Evolutionary conservation across 2,888 invertebrate genomes (phyloP), one percentile per base, ranked within the genome.

Genomic region (Belgica antarctica): DNA sequence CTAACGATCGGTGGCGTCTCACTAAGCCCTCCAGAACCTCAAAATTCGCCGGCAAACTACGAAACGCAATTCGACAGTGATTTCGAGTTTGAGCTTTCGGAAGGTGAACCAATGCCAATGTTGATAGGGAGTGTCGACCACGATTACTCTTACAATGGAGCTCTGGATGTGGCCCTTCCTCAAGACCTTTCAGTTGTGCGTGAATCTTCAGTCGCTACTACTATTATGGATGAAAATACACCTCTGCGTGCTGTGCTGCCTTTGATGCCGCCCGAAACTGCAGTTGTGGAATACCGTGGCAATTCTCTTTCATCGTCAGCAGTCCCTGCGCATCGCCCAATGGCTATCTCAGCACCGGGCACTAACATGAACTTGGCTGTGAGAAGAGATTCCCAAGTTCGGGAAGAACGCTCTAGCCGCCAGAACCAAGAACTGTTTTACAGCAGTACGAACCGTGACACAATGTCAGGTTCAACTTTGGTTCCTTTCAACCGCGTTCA

Each of bases 81-180:
- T 75, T 83, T 88, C 12, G 91, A 91, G 74, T 91, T 89, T 85
- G 90, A 90, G 75, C 84, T 85, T 1, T 85, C 86, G 70, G 89
- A 87, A 74, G 81, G 82, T 46, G 88, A 87, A 62, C 76, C 78
- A 22, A 77, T 81, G 71, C 78, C 81, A 22, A 81, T 81, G 75
- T 75, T 81, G 15, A 78, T 77, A 28, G 80, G 79, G 28, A 75
- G 76, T 3, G 73, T 75, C 25, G 72, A 71, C 17, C 46, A 63
- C 36, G 71, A 73, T 12, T 70, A 62, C 61, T 31, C 71, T 2
- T 71, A 71, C 71, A 62, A 70, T 19, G 70, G 47, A 15, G 28
- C 73, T 59, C 72, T 81, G 79, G 79, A 81, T 73, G 79, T 82
- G 15, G 82, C 80, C 0, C 70, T 82, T 41, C 81, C 81, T 1